These are phyloP conservation scores for Cephus sareptanus DNA, from an alignment of 2,888 invertebrate genomes.

Conservation along the genomic window DNA sequence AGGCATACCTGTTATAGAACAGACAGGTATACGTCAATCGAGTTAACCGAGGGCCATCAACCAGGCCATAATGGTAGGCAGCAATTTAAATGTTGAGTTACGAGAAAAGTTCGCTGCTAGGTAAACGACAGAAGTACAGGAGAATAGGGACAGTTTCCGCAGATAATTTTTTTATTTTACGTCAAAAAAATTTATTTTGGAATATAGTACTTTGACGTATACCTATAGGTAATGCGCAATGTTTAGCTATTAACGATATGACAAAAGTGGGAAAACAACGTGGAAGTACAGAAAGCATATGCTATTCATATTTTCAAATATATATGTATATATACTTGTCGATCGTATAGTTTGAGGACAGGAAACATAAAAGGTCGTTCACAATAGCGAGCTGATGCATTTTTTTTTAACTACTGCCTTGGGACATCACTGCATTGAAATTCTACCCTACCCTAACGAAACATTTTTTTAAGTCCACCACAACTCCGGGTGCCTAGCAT, in stretches of 20 bases:
- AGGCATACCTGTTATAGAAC: not conserved
- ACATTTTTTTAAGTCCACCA: too few relatives aligned
- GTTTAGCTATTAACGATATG: not conserved
- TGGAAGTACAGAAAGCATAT: not conserved
- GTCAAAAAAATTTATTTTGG: not conserved
- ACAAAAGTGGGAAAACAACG: not conserved
- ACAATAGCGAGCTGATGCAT: too few relatives aligned
- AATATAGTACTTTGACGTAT: not conserved
- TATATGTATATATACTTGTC: too few relatives aligned
- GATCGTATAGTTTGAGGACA: too few relatives aligned
- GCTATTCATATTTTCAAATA: not conserved
- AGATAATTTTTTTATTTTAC: not conserved
- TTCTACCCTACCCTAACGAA: too few relatives aligned
- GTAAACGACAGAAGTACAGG: not conserved
- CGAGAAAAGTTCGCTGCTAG: not conserved
- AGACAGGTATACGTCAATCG: not conserved
- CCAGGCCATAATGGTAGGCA: not conserved
- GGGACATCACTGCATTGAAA: too few relatives aligned
- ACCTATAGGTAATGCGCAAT: not conserved
- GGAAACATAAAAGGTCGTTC: too few relatives aligned
- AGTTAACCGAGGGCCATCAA: not conserved
- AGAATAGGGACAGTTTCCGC: not conserved
- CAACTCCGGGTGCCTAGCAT: too few relatives aligned
- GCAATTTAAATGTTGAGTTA: not conserved
- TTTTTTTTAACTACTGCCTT: too few relatives aligned